phyloP scores from a whole-genome alignment of 2,888 invertebrate genomes.

The Nomada goodeniana region DNA sequence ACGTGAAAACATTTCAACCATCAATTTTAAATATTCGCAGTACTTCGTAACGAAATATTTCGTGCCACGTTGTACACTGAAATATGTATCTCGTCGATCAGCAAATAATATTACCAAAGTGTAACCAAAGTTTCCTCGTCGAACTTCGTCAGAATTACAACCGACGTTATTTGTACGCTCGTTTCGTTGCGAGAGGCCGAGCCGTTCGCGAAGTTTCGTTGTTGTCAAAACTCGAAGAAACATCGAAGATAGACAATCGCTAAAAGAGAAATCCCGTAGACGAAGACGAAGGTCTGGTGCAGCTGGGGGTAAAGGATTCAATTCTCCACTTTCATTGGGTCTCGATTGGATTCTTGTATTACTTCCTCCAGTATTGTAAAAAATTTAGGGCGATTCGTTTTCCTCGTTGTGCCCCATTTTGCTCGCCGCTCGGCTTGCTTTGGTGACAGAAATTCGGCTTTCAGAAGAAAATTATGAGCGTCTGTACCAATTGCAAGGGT shows the following conservation, averaged over 20 bases:
- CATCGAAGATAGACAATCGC: constrained; percentile 1
- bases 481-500: neutral
- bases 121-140: neutral
- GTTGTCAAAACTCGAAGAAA: neutral
- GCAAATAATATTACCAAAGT: neutral
- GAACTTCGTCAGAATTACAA: neutral
- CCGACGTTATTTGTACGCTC: neutral
- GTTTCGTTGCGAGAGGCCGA: neutral
- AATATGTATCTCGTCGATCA: no score
- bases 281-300: constrained; percentile 13
- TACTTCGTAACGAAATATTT: no score
- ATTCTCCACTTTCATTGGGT: constrained; percentile 29
- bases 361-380: constrained; percentile 7
- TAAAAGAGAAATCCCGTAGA: neutral
- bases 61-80: no score
- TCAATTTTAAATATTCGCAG: no score
- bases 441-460: neutral
- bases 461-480: neutral
- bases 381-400: constrained; percentile 25
- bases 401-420: constrained; percentile 18
- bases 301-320: constrained; percentile 20
- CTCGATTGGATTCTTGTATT: constrained; percentile 35
- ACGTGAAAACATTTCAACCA: no score
- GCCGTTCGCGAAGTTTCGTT: neutral
- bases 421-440: neutral